Conservation (phyloP, 2,888 invertebrate species). For the Mimachlamys varia region DNA sequence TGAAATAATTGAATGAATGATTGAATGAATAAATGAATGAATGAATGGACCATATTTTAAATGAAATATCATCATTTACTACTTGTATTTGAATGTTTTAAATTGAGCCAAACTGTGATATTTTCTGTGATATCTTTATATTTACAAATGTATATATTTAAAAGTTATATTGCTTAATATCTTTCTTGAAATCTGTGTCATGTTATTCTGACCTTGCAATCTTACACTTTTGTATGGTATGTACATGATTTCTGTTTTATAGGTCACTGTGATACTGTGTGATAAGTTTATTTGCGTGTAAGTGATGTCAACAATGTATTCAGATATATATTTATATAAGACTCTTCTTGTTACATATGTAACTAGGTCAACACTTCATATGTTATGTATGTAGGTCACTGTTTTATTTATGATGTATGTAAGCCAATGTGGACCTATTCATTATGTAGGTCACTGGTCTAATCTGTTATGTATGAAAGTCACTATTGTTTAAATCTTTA, state of each 20-base stretch:
- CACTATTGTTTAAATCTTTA: no score
- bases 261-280: background rate
- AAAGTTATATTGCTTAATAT: background rate
- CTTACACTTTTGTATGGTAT: background rate
- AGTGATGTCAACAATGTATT: background rate
- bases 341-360: no score
- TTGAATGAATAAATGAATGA: background rate
- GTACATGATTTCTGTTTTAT: background rate
- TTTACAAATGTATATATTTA: background rate
- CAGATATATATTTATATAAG: background rate
- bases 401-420: no score
- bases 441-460: background rate
- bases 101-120: background rate
- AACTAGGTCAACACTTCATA: no score
- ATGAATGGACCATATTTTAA: background rate
- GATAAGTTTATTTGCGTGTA: background rate
- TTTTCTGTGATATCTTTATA: background rate
- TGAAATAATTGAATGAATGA: no score
- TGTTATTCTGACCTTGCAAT: background rate
- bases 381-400: no score
- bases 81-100: background rate
- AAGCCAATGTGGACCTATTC: no score
- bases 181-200: background rate
- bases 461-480: no score
- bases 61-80: background rate